These are phyloP conservation scores for Drosophila chauvacae DNA, from an alignment of 1,140 invertebrate genomes.

Conservation along the genomic window DNA sequence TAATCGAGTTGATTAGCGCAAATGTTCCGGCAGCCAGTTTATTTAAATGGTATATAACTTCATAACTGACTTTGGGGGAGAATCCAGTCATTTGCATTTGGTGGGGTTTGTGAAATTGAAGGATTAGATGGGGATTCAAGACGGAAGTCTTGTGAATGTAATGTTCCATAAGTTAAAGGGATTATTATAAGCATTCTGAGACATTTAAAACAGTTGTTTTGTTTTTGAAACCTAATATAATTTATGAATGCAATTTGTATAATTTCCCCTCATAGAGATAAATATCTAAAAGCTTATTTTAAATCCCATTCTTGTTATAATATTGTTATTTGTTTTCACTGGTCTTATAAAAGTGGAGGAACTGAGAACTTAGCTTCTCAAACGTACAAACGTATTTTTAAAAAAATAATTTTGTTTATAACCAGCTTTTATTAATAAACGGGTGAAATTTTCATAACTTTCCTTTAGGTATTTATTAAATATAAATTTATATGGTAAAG, in stretches of 20 bases:
- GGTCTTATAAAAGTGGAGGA: no score
- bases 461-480: neutral
- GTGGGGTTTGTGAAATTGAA: slow-evolving; percentile 2
- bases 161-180: neutral
- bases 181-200: neutral
- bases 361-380: no score
- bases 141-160: neutral
- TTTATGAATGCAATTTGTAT: neutral
- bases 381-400: no score
- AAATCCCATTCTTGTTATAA: neutral
- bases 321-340: neutral
- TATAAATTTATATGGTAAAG: neutral
- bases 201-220: neutral
- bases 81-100: slow-evolving; percentile 8
- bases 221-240: neutral
- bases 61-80: slow-evolving; percentile 8
- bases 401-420: no score
- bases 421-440: no score
- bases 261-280: neutral
- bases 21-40: slow-evolving; percentile 43
- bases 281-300: neutral
- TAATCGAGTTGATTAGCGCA: slow-evolving; percentile 75
- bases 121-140: neutral
- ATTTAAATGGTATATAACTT: slow-evolving; percentile 44
- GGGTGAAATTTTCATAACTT: neutral